Evolutionary conservation across 2,113 vertebrate genomes (phyloP), one percentile per base, ranked within the genome.

Genomic region (Uropsilus gracilis): DNA sequence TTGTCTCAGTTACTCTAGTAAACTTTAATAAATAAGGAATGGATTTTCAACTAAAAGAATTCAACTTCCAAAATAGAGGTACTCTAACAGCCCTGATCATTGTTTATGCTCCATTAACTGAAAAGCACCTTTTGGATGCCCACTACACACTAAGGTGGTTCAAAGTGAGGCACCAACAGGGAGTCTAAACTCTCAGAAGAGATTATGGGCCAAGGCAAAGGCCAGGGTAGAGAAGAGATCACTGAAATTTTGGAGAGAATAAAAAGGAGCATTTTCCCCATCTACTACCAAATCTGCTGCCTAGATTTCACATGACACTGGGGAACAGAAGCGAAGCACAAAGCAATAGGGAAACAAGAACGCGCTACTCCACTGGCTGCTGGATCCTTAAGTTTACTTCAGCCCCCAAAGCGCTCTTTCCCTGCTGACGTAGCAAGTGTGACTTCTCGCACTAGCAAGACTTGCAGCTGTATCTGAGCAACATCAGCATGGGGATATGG

Each of bases 71-170:
- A 22, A 59, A 8, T 24, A 18, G 30, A 42, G 53, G 12, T 6
- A 16, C 2, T 18, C 26, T 46, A 26, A 32, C 32, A 78, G 5
- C 18, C 30, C 64, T 24, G 59, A 17, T 37, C 20, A 64, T 13
- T 34, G 8, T 18, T 39, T 48, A 6, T 64, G n/a, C 13, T 59
- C 26, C 30, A 42, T 53, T 64, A 87, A 28, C 37, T 24, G 75
- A 86, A 66, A 20, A 8, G 24, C 3, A 16, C 9, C 18, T 57
- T 82, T 4, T 39, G 16, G 80, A 18, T n/a, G 5, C 37, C 42
- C 9, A 6, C 3, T 32, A 85, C 3, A 22, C 37, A 64, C 16
- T 32, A 4, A 0, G 44, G 18, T 0, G 6, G 16, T 6, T 55
- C 4, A 55, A 76, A n/a, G 18, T 39, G 37, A 87, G 9, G 0